phyloP scores from a whole-genome alignment of 2,797 vertebrate species.

The Buphagus erythrorhynchus region DNA sequence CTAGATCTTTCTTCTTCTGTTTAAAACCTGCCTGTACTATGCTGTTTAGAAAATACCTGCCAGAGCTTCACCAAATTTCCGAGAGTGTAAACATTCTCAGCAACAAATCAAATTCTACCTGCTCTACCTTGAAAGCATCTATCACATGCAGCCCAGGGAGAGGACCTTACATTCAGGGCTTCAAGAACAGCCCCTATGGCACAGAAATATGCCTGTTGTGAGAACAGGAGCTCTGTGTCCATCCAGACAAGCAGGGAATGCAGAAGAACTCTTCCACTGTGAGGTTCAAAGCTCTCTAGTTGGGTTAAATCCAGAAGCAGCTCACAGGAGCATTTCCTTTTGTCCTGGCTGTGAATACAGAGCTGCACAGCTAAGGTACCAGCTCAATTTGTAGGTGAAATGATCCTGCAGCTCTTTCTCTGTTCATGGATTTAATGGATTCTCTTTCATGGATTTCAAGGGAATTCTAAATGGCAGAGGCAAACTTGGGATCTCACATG shows the following conservation, averaged over 20 bases:
- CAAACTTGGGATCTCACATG: not conserved
- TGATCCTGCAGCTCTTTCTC: not conserved
- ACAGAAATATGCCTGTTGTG: not conserved
- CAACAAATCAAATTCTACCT: not conserved
- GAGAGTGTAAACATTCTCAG: not conserved
- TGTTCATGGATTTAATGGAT: not conserved
- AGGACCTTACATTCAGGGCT: not conserved
- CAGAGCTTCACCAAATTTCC: not conserved
- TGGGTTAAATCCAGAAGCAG: not conserved
- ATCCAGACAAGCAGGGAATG: not conserved
- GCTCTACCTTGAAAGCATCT: not conserved
- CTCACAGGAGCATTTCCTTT: not conserved
- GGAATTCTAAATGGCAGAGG: not conserved
- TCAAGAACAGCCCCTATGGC: not conserved
- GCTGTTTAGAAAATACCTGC: not conserved
- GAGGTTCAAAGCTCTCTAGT: not conserved
- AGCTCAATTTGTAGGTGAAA: not conserved
- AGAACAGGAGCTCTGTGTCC: not conserved
- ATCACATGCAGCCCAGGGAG: not conserved
- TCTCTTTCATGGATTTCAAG: not conserved
- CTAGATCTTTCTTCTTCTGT: not conserved
- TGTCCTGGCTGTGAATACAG: not conserved
- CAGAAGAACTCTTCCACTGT: not conserved
- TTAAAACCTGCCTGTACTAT: not conserved
- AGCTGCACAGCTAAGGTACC: not conserved